A percentile compares a stretch with the other conserved stretches of the same genome.
phyloP scores from a whole-genome alignment of 2,113 vertebrate genomes.

The Rhinoderma darwinii region DNA sequence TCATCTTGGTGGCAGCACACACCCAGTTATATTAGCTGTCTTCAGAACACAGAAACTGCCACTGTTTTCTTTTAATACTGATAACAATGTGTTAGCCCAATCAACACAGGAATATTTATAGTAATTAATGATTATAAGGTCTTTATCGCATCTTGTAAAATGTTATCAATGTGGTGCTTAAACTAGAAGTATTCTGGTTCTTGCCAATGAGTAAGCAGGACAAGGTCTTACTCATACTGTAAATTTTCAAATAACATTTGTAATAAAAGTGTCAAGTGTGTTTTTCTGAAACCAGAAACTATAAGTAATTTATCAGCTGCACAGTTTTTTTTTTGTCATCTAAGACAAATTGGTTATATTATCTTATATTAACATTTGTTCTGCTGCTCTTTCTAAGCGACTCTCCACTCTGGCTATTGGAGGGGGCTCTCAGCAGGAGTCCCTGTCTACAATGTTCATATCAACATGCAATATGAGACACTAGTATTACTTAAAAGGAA shows the following conservation, averaged over 20 bases:
- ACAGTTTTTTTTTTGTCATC: neutral
- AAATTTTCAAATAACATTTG: conserved; percentile 21
- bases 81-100: conserved; percentile 60
- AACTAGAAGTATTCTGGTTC: conserved; percentile 57
- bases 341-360: neutral
- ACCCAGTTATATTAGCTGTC: conserved; percentile 56
- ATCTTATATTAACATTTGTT: no score
- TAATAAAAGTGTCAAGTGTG: conserved; percentile 34
- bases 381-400: no score
- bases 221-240: conserved; percentile 42
- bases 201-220: conserved; percentile 62
- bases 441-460: no score
- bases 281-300: neutral
- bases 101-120: conserved; percentile 59
- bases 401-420: no score
- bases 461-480: no score
- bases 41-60: conserved; percentile 57
- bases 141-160: conserved; percentile 64
- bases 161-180: conserved; percentile 60
- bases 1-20: conserved; percentile 53
- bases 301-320: neutral
- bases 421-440: no score
- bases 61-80: conserved; percentile 53
- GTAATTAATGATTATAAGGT: conserved; percentile 59
- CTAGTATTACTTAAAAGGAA: no score